Evolutionary conservation across 2,888 invertebrate genomes (phyloP).

Genomic region (Drosophila nigricruria): DNA sequence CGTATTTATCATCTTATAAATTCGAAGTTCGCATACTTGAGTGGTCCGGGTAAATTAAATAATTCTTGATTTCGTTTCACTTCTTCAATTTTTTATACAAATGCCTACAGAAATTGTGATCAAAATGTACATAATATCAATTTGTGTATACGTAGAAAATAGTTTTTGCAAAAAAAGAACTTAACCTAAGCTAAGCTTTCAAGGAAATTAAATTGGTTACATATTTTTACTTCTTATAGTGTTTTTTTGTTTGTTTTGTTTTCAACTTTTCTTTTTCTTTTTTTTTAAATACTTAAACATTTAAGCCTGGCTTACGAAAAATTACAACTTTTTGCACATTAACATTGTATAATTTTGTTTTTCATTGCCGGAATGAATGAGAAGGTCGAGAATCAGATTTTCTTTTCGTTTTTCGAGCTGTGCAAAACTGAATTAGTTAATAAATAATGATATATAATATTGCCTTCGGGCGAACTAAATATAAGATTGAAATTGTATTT

Average conservation of each 20-base stretch:
- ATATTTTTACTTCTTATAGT: slow-evolving; percentile 13
- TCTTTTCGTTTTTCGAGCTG: slow-evolving; percentile 35
- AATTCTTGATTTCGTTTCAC: slow-evolving; percentile 30
- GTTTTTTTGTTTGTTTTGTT: slow-evolving; percentile 12
- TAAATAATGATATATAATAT: slow-evolving; percentile 34
- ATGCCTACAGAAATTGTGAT: slow-evolving; percentile 42
- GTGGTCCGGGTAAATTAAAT: slow-evolving; percentile 75
- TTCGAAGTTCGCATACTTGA: slow-evolving; percentile 70
- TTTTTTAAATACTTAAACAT: slow-evolving; percentile 68
- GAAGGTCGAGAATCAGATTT: slow-evolving; percentile 35
- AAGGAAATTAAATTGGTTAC: slow-evolving; percentile 65
- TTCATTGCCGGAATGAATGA: slow-evolving; percentile 81
- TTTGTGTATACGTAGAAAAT: slow-evolving; percentile 61
- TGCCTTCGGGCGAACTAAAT: slow-evolving; percentile 44
- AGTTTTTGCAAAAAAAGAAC: slow-evolving; percentile 41
- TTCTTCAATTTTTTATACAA: slow-evolving; percentile 33
- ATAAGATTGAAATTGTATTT: slow-evolving; percentile 27
- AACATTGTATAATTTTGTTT: slow-evolving; percentile 39
- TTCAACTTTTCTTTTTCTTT: slow-evolving; percentile 52
- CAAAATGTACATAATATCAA: slow-evolving; percentile 71
- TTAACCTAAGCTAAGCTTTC: slow-evolving; percentile 74
- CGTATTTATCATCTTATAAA: slow-evolving; percentile 59
- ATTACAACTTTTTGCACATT: slow-evolving; percentile 44
- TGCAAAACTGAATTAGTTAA: slow-evolving; percentile 27
- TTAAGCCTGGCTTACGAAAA: slow-evolving; percentile 65